These are phyloP conservation scores for Cranoglanis bouderius DNA, from an alignment of 2,113 vertebrate genomes.

Conservation along the genomic window DNA sequence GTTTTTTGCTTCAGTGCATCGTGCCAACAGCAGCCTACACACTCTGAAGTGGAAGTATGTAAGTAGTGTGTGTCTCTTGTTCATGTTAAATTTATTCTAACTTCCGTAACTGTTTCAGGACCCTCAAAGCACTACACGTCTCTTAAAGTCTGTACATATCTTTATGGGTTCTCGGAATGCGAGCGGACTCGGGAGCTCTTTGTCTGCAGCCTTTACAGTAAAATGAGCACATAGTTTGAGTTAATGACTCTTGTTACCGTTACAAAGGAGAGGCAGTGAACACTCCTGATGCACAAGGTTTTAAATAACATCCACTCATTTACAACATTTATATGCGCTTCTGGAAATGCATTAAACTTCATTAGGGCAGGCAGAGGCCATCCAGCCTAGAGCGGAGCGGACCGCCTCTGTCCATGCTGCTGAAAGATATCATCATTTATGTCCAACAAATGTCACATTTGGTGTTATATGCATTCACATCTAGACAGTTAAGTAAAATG, in stretches of 20 bases:
- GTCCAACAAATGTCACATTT: neutral
- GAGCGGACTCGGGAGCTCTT: neutral
- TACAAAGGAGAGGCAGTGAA: conserved; percentile 28
- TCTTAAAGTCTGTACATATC: neutral
- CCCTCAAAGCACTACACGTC: neutral
- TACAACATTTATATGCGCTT: conserved; percentile 27
- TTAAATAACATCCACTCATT: conserved; percentile 26
- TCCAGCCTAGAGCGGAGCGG: neutral
- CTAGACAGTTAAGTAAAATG: neutral
- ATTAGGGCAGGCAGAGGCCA: conserved; percentile 7
- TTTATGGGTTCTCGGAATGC: neutral
- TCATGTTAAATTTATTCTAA: neutral
- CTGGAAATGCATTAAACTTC: conserved; percentile 37
- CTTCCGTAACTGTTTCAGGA: conserved; percentile 2
- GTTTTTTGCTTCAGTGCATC: conserved; percentile 57
- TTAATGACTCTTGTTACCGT: conserved; percentile 45
- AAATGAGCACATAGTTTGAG: conserved; percentile 28
- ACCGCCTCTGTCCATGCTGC: conserved; percentile 22
- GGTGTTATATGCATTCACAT: neutral
- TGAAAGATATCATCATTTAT: conserved; percentile 23
- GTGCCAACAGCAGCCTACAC: conserved; percentile 50
- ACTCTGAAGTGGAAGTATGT: neutral
- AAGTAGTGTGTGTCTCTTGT: neutral
- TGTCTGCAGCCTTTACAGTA: conserved; percentile 23
- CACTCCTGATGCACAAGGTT: neutral